These are phyloP conservation scores for Cylloceria caligata DNA, from an alignment of 2,888 invertebrate species.

Conservation along the genomic window DNA sequence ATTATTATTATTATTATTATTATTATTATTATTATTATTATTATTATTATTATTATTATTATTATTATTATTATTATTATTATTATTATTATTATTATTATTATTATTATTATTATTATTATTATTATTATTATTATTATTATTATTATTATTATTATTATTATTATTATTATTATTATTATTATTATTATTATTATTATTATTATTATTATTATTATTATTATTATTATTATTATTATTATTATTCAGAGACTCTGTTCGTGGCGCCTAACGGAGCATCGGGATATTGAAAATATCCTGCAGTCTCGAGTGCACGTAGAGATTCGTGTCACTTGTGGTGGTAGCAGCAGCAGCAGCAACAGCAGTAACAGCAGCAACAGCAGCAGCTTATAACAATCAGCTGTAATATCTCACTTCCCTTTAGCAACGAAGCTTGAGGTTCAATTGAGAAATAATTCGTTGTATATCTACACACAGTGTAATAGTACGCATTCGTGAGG, in stretches of 20 bases:
- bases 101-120: no score
- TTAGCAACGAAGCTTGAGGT: conserved; percentile 17
- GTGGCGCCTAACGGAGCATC: not conserved
- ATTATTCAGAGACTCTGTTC: not conserved
- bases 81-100: no score
- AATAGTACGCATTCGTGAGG: not conserved
- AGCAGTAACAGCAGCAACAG: not conserved
- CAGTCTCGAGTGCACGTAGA: conserved; percentile 31
- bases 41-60: no score
- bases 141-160: no score
- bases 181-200: no score
- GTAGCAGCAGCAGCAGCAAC: not conserved
- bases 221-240: conserved; percentile 3
- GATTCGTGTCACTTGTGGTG: conserved; percentile 38
- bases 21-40: no score
- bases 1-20: no score
- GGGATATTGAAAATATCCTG: conserved; percentile 48
- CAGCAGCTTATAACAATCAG: conserved; percentile 22
- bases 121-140: no score
- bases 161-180: no score
- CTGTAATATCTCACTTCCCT: conserved; percentile 49
- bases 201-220: no score
- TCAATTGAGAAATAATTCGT: conserved; percentile 46
- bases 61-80: no score
- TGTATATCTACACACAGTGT: not conserved